Evolutionary conservation across 2,113 vertebrate genomes (phyloP).

Genomic region (Petromus typicus): DNA sequence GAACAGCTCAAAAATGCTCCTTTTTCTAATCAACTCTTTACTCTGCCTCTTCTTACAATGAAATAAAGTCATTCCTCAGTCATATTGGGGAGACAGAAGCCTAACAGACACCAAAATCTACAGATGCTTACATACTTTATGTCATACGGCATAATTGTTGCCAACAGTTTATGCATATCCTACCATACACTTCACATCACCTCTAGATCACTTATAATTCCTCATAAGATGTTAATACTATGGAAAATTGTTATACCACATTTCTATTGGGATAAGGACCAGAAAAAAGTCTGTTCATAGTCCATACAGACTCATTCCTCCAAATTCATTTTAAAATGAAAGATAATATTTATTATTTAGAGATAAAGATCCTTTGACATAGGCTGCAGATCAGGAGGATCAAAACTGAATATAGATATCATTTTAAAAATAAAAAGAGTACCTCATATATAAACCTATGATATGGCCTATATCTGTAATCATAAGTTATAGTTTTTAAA

Average conservation of each 20-base stretch:
- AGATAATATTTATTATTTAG: neutral
- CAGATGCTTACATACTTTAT: neutral
- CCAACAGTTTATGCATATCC: neutral
- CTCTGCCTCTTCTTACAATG: neutral
- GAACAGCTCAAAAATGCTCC: neutral
- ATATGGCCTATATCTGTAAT: neutral
- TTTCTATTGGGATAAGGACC: neutral
- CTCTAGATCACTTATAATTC: neutral
- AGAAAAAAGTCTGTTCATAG: neutral
- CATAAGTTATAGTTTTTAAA: neutral
- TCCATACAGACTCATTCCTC: neutral
- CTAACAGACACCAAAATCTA: neutral
- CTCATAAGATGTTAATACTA: neutral
- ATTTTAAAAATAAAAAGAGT: neutral
- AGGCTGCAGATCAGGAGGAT: neutral
- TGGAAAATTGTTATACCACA: neutral
- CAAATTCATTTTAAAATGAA: neutral
- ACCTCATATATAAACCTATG: neutral
- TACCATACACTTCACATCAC: neutral
- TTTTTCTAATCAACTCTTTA: conserved; percentile 42
- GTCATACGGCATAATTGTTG: neutral
- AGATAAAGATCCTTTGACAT: neutral
- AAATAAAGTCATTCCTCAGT: neutral
- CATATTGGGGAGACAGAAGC: too few species aligned
- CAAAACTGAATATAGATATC: neutral